Evolutionary conservation across 2,797 vertebrate species (phyloP).

Genomic region (Parauchenoglanis ngamensis): DNA sequence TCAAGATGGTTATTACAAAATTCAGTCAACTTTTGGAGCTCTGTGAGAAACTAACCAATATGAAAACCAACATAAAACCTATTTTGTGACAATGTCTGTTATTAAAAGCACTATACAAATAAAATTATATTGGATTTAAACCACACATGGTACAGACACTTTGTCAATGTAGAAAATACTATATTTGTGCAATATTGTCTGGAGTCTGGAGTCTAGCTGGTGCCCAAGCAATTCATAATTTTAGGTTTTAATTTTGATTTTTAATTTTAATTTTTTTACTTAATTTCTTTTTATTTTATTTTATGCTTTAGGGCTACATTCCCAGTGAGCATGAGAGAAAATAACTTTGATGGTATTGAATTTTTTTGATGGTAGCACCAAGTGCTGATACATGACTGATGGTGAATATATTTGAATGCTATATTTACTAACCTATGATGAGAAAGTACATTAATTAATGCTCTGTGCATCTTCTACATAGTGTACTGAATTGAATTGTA

Average conservation of each 20-base stretch:
- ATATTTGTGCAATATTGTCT: neutral
- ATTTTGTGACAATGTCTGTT: no score
- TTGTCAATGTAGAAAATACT: neutral
- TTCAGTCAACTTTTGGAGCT: neutral
- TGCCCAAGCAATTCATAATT: neutral
- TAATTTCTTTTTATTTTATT: no score
- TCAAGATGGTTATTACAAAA: neutral
- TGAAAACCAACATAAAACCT: neutral
- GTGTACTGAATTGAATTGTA: neutral
- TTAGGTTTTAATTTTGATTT: no score
- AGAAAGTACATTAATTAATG: neutral
- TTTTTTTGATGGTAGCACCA: neutral
- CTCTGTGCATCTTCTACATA: neutral
- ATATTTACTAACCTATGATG: neutral
- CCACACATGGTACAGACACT: neutral
- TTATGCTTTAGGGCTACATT: neutral
- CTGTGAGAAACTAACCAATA: neutral
- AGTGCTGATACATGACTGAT: neutral
- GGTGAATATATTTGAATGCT: neutral
- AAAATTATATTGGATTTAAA: no score
- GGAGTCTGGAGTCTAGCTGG: neutral
- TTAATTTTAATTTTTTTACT: no score
- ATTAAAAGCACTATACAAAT: no score
- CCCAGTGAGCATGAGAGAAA: neutral
- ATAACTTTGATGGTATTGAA: no score